phyloP scores from a whole-genome alignment of 37 sponge, comb jelly and placozoan species.

The Ianthella basta region DNA sequence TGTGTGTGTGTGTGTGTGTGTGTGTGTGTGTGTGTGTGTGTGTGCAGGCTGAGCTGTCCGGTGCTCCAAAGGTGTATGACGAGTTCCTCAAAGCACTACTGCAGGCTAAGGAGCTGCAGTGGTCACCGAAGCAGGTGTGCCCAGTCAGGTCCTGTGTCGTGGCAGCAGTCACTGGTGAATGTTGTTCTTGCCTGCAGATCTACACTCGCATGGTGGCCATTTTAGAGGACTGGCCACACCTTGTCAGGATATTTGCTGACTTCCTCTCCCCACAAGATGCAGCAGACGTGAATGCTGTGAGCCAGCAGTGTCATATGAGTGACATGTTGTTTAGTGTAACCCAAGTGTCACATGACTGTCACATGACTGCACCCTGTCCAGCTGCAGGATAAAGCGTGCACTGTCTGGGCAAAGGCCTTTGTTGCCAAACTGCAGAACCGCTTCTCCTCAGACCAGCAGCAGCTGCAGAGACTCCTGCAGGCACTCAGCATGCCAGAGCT shows the following conservation, averaged over 20 bases:
- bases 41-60: background rate
- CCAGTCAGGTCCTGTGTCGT: background rate
- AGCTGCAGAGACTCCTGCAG: background rate
- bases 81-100: constrained; percentile 52
- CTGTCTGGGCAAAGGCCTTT: constrained; percentile 7
- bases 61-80: constrained; percentile 42
- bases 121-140: constrained; percentile 39
- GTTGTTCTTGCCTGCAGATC: constrained; percentile 32
- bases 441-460: constrained; percentile 8
- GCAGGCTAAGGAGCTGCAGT: constrained; percentile 19
- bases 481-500: background rate
- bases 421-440: constrained; percentile 13
- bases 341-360: too few relatives aligned
- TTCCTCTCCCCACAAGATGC: constrained; percentile 52
- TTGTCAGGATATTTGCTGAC: constrained; percentile 63
- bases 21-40: background rate
- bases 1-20: background rate
- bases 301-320: too few relatives aligned
- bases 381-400: constrained; percentile 14
- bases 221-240: constrained; percentile 67
- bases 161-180: background rate
- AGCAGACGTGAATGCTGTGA: constrained; percentile 46
- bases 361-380: background rate
- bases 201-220: constrained; percentile 32
- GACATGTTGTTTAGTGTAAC: too few relatives aligned